Base-by-base conservation (phyloP, 2,888 invertebrate genomes). In the Hemistola chrysoprasaria region DNA sequence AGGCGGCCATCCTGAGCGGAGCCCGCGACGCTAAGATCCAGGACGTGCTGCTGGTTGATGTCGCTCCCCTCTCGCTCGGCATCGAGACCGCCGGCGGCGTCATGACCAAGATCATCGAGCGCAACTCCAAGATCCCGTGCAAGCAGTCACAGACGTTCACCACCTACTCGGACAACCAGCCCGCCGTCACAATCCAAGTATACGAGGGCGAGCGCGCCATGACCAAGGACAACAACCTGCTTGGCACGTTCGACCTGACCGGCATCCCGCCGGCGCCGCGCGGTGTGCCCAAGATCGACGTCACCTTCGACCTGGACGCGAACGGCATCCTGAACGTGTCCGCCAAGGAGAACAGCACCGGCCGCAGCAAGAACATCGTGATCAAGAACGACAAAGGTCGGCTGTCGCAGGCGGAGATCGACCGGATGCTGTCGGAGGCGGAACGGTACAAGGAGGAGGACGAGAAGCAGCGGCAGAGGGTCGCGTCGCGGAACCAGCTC, bases 371-470 rank as follows among this genome's bases (percentile, higher is more conserved):
- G 74, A 93, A 93, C 66, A 95, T 96, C 48, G 93, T 93, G 27
- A 96, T 96, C 49, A 94, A 94, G 70, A 96, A 95, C 79, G 95
- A 96, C 82, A 94, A 93, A 65, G 95, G 95, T 0, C 90, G 95
- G 3, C 83, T 96, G 30, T 94, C 94, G 8, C 94, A 95, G 68
- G 93, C 93, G 5, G 95, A 96, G 63, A 96, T 96, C 53, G 95
- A 96, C 50, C 89, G 93, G 45, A 95, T 95, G 95, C 78, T 95
- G 21, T 77, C 90, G 2, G 95, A 95, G 49, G 95, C 95, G 0
- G 95, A 95, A 62, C 87, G 80, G 33, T 95, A 93, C 77, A 91
- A 91, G 27, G 93, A 92, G 23, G 94, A 94, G 60, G 95, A 95
- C 61, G 92, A 93, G 43, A 90, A 91, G 60, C 93, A 94, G 56